Conservation (phyloP, 2,888 invertebrate species). For the Drosophila subsilvestris region DNA sequence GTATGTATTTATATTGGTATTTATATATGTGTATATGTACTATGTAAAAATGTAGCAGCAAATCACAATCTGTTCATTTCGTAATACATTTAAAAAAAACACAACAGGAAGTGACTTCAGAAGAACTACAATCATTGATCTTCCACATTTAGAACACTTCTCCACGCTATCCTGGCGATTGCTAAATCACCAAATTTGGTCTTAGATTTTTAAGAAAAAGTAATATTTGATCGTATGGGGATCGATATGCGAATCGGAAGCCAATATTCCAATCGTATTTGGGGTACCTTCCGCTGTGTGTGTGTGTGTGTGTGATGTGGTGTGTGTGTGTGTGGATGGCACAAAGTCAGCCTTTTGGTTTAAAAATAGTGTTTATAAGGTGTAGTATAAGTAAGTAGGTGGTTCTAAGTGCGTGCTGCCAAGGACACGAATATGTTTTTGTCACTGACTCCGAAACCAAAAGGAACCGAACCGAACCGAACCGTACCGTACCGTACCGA, state of each 20-base stretch:
- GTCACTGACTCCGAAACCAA: conserved; percentile 3
- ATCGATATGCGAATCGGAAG: neutral
- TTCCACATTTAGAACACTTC: conserved; percentile 8
- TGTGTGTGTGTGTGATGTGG: neutral
- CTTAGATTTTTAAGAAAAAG: conserved; percentile 8
- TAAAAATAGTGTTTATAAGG: conserved; percentile 9
- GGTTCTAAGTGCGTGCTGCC: conserved; percentile 50
- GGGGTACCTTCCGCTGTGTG: conserved; percentile 1
- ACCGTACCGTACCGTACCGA: conserved; percentile 46
- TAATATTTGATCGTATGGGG: neutral
- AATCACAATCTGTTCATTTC: conserved; percentile 61
- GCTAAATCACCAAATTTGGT: conserved; percentile 4
- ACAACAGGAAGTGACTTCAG: conserved; percentile 2
- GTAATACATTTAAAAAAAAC: conserved; percentile 51
- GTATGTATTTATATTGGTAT: conserved; percentile 65
- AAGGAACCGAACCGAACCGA: conserved; percentile 33
- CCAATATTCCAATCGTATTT: conserved; percentile 8
- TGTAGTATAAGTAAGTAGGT: conserved; percentile 30
- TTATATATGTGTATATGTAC: conserved; percentile 14
- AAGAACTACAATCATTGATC: conserved; percentile 6
- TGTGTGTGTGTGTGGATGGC: conserved; percentile 3
- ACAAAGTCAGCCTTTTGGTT: conserved; percentile 33
- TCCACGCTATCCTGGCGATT: neutral
- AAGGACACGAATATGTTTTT: conserved; percentile 44
- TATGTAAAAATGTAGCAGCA: conserved; percentile 47